Evolutionary conservation across 2,888 invertebrate genomes (phyloP), one percentile per base, ranked within the genome.

Genomic region (Bruchidius siliquastri): DNA sequence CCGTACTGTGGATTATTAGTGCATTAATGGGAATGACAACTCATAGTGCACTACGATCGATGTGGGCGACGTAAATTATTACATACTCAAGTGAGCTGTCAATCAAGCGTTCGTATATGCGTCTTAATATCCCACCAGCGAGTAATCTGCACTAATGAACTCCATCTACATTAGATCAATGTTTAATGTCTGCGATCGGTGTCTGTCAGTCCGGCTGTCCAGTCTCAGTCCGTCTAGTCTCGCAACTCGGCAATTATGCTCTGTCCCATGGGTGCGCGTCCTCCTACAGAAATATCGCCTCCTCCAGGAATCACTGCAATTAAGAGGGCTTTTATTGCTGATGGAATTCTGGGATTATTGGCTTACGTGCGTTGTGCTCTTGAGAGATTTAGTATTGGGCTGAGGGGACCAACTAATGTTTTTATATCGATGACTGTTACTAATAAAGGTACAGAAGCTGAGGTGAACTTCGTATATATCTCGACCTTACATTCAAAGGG

Each of bases 201-300:
- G 49, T 49, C 49, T 49, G 49, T 49, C 49, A 49, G 49, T 49
- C 18, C 49, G 49, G 49, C 49, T 49, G 75, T 77, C 79, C 82
- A 83, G 83, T 81, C 81, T 83, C 79, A 81, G 83, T 82, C 82
- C 83, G 85, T 84, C 84, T 82, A 82, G 81, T 80, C 82, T 83
- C 74, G 84, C 84, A 84, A 84, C 84, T 85, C 85, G 85, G 85
- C 84, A 85, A 85, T 85, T 85, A 85, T 84, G 67, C 20, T 10
- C n/a, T 22, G 68, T 21, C 68, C 21, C 68, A 21, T 21, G 68
- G 68, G 68, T 22, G 21, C 8, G 3, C 21, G 4, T 22, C 68
- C 68, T 68, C 21, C 22, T 68, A 68, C 68, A 20, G 21, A 68
- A 21, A 21, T 68, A 21, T 22, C 68, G 22, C 68, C 20, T 21